Base-by-base conservation (phyloP, 2,113 vertebrate genomes). In the Choloepus hoffmanni region DNA sequence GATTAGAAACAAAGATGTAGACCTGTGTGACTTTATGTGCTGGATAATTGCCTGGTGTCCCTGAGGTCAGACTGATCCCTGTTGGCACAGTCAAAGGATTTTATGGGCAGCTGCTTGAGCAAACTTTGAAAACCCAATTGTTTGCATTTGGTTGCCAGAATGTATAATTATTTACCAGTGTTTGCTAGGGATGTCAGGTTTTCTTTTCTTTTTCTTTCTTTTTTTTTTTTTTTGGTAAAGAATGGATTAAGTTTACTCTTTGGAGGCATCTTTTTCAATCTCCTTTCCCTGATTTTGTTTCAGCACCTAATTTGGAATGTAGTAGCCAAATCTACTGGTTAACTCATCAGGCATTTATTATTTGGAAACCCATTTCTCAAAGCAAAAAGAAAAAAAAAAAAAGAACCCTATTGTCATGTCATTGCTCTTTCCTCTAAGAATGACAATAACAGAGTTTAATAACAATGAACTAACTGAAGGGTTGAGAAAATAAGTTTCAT, bases 131-230 rank as follows among this genome's bases (percentile, higher is more conserved):
- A 95, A 92, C 81, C 73, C 88, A 60, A 65, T 28, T 82, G 23
- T 95, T 96, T 96, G 48, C 88, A n/a, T 40, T 92, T 50, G 50
- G 53, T 97, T 86, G 77, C 77, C 79, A 92, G 45, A 55, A 85
- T 92, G 70, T 93, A 73, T 94, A 93, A 95, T 96, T 93, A 95
- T 95, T 95, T 95, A 93, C 92, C 10, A 16, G 70, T 50, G 23
- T 74, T 96, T n/a, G 43, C 82, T 50, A 72, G 73, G 58, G 45
- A 88, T 79, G 24, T 40, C 23, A 26, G 15, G 48, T 7, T 50
- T 50, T 60, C 36, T 36, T 36, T 36, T 36, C 36, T 36, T 36
- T 36, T 63, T 73, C 86, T 70, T 21, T 40, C 79, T 58, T 19
- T 19, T 68, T 73, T 89, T 70, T 21, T 30, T 79, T 84, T 63